Base-by-base conservation (phyloP, 2,113 vertebrate species). In the Motacilla alba region DNA sequence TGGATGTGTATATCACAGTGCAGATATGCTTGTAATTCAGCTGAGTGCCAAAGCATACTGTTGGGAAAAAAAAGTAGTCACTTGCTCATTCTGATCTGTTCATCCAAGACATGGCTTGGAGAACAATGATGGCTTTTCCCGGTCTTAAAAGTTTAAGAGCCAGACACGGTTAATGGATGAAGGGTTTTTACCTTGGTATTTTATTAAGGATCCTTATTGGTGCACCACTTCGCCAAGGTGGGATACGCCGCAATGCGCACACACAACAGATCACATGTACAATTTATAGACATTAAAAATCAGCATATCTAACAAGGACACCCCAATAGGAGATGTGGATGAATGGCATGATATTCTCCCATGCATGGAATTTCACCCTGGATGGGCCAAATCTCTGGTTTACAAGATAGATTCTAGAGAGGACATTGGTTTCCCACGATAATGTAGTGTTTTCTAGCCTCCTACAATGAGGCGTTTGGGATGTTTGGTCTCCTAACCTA, bases 181-280 rank as follows among this genome's bases (percentile, higher is more conserved):
- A 17, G 17, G 17, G 2, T 50, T 77, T 63, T 77, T 50, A 21
- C 22, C 17, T n/a, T 1, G 0, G 13, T 50, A 20, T 62, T 60
- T 50, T 33, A 50, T 13, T 50, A 13, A 41, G 35, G 28, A 27
- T 77, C 46, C 58, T 33, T 50, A 16, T 63, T 50, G 59, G 23
- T 52, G 59, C 23, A 22, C 18, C 23, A 10, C 10, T 27, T 78
- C 1, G 2, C 30, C 37, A 16, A 27, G 59, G 46, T 27, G 37
- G 46, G 26, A 52, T n/a, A 18, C 0, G 1, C 17, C 0, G 1
- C 30, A 63, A 21, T 33, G 13, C 8, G 3, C 30, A 3, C 20
- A 28, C 26, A 26, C 0, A 1, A 33, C 11, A 33, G 35, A 15
- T 39, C 1, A 2, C 6, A 1, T 41, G 19, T 33, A 9, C 74